These are phyloP conservation scores for Coendou prehensilis DNA, from an alignment of 2,797 vertebrate species.

Conservation along the genomic window DNA sequence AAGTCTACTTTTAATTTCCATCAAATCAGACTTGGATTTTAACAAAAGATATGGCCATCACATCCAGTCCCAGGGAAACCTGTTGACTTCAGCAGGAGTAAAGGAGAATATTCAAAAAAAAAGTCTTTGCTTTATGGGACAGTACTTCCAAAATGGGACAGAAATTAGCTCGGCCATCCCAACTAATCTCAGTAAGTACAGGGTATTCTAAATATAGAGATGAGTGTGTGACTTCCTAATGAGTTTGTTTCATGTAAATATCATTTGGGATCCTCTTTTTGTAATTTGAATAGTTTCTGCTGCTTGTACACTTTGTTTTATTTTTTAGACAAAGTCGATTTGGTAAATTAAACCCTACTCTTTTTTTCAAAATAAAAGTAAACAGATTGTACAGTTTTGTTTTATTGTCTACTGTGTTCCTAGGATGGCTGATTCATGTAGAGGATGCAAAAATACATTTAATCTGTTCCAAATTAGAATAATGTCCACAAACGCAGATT, in stretches of 20 bases:
- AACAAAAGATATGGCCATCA: not conserved
- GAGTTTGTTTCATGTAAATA: not conserved
- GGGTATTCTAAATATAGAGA: not conserved
- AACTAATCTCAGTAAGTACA: slow-evolving; percentile 83
- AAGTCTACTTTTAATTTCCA: slow-evolving; percentile 40
- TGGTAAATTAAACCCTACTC: slow-evolving; percentile 64
- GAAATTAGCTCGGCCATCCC: slow-evolving; percentile 70
- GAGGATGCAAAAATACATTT: slow-evolving; percentile 75
- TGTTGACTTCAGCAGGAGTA: slow-evolving; percentile 58
- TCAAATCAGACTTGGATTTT: slow-evolving; percentile 52
- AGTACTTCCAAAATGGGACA: slow-evolving; percentile 79
- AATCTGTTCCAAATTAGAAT: slow-evolving; percentile 79
- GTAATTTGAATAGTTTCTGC: not conserved
- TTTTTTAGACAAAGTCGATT: slow-evolving; percentile 6
- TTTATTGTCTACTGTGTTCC: slow-evolving; percentile 72
- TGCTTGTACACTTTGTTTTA: slow-evolving; percentile 17
- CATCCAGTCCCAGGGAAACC: slow-evolving; percentile 34
- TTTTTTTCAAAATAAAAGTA: slow-evolving; percentile 68
- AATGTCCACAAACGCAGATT: slow-evolving; percentile 64
- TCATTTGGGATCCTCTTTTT: slow-evolving; percentile 32
- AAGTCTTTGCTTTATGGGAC: slow-evolving; percentile 40
- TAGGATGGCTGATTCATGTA: slow-evolving; percentile 69
- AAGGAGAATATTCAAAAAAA: slow-evolving; percentile 52
- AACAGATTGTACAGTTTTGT: slow-evolving; percentile 65
- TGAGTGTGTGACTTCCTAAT: not conserved